A percentile compares a stretch with the other conserved stretches of the same genome.
phyloP scores from a whole-genome alignment of 2,888 invertebrate genomes.

The Lasioglossum oenotherae region DNA sequence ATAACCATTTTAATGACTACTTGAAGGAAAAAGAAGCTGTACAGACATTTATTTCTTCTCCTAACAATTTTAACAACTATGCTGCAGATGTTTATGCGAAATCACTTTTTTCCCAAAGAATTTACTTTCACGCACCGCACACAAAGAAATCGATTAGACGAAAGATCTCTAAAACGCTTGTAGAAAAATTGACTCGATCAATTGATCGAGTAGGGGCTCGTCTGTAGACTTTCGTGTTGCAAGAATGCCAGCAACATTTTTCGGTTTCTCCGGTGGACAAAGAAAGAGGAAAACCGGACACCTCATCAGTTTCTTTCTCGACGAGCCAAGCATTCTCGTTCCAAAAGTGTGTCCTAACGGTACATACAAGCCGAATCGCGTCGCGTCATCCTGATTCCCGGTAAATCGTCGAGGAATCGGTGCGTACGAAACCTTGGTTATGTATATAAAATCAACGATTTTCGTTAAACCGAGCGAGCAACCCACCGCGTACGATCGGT shows the following conservation, averaged over 20 bases:
- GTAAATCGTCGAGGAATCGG: not conserved
- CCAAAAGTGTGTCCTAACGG: conserved; percentile 9
- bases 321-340: not conserved
- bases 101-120: not conserved
- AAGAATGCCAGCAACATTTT: not conserved
- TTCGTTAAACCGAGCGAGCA: not conserved
- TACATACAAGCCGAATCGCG: conserved; percentile 1
- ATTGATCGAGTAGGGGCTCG: not conserved
- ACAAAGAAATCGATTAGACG: not conserved
- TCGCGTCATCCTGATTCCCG: not conserved
- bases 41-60: too few relatives aligned
- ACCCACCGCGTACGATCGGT: not conserved
- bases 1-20: too few relatives aligned
- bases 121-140: not conserved
- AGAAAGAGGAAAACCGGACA: not conserved
- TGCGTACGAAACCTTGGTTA: not conserved
- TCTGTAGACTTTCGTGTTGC: not conserved
- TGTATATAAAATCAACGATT: not conserved
- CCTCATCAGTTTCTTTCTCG: not conserved
- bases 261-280: not conserved
- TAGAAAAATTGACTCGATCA: not conserved
- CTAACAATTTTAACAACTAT: too few relatives aligned
- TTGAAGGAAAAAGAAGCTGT: too few relatives aligned
- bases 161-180: not conserved
- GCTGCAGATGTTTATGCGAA: too few relatives aligned